phyloP scores from a whole-genome alignment of 2,888 invertebrate species.

The Temnothorax unifasciatus region DNA sequence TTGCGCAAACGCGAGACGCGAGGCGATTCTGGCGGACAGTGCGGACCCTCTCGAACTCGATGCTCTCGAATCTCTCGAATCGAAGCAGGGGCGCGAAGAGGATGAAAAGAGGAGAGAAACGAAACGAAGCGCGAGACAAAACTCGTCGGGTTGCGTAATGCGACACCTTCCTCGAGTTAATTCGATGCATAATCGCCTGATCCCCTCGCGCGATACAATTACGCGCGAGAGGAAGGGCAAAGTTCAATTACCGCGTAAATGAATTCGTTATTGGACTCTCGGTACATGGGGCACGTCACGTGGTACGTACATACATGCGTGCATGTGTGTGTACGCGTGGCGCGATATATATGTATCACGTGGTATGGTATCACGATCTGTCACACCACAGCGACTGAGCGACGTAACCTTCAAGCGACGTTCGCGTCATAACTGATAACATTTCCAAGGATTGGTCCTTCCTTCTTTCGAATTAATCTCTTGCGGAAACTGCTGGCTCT shows the following conservation, averaged over 20 bases:
- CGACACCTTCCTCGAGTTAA: neutral
- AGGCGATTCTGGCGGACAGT: neutral
- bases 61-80: neutral
- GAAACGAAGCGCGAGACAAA: neutral
- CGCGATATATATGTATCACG: neutral
- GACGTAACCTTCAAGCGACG: neutral
- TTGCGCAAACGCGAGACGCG: neutral
- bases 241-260: constrained; percentile 20
- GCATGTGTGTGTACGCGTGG: neutral
- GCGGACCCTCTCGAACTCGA: too few relatives aligned
- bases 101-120: neutral
- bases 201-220: neutral
- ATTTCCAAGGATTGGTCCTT: neutral
- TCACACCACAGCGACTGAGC: neutral
- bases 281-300: constrained; percentile 29
- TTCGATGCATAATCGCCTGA: constrained; percentile 15
- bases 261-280: neutral
- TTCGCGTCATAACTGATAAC: neutral
- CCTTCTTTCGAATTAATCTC: neutral
- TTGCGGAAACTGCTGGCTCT: neutral
- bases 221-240: neutral
- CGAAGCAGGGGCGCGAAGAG: neutral
- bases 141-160: neutral
- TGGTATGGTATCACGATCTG: neutral
- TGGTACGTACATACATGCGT: neutral